These are phyloP conservation scores for Loris lydekkerianus DNA, from an alignment of 2,797 vertebrate species.

Conservation along the genomic window DNA sequence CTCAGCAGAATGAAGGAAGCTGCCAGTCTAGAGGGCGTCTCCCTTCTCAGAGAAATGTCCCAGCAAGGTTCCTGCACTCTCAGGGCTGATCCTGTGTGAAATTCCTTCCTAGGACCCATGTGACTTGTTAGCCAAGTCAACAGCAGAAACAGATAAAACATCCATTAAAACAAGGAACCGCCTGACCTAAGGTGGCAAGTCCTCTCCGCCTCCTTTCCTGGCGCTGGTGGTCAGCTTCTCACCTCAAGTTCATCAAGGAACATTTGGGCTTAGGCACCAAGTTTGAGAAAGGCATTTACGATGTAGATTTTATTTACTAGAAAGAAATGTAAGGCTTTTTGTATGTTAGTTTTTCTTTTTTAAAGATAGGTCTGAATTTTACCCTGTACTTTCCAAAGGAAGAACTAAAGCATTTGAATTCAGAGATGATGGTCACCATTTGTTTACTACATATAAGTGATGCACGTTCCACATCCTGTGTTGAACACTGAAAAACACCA, in stretches of 20 bases:
- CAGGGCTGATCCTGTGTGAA: neutral
- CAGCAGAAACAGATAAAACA: neutral
- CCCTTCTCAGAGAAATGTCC: neutral
- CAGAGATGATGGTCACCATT: accelerated
- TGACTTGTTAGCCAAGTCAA: neutral
- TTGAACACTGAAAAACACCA: neutral
- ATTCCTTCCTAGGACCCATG: neutral
- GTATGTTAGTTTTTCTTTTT: too few relatives aligned
- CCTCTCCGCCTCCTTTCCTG: accelerated
- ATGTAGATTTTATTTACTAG: neutral
- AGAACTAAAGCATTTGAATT: accelerated
- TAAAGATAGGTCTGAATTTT: neutral
- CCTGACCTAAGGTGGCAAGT: accelerated
- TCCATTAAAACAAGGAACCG: neutral
- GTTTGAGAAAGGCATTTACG: neutral
- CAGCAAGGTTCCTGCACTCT: neutral
- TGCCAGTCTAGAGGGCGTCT: accelerated
- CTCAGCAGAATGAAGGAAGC: accelerated
- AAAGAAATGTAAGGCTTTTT: neutral
- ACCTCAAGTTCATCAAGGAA: neutral
- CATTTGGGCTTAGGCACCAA: neutral
- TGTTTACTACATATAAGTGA: accelerated
- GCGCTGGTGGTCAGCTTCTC: accelerated
- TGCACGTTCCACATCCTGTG: accelerated
- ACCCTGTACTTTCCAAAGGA: neutral